Percentiles rank a stretch among this genome's conserved stretches.
phyloP scores from a whole-genome alignment of 2,888 invertebrate species.

The Drosophila mayaguana region DNA sequence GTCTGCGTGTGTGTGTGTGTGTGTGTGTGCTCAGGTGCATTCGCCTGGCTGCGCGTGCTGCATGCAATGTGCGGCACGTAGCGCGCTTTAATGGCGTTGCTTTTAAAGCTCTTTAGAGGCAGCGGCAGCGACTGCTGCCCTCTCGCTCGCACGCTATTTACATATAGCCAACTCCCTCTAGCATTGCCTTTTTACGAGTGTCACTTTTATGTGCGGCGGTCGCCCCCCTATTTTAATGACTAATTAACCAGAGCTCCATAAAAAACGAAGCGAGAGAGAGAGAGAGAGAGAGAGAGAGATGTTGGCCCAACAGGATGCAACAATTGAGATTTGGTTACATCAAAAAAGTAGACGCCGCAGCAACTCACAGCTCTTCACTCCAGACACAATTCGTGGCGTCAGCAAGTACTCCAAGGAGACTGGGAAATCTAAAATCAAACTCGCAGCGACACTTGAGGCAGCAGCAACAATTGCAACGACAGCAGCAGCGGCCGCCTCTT shows the following conservation, averaged over 20 bases:
- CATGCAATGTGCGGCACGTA: conserved; percentile 64
- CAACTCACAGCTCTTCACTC: conserved; percentile 5
- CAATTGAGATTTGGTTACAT: conserved; percentile 49
- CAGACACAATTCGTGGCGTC: conserved; percentile 55
- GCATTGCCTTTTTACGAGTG: conserved; percentile 62
- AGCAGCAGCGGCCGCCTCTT: conserved; percentile 8
- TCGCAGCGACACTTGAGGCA: conserved; percentile 52
- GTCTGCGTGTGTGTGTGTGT: not conserved
- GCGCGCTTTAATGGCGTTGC: conserved; percentile 73
- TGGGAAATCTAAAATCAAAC: conserved; percentile 16
- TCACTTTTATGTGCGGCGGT: conserved; percentile 63
- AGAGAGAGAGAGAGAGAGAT: conserved; percentile 13
- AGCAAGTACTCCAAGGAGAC: conserved; percentile 15
- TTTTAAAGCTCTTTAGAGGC: conserved; percentile 68
- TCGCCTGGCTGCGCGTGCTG: conserved; percentile 60
- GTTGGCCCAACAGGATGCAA: conserved; percentile 25
- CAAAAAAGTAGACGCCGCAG: conserved; percentile 42
- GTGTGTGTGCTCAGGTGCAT: conserved; percentile 70
- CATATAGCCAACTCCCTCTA: conserved; percentile 8
- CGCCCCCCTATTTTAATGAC: conserved; percentile 67
- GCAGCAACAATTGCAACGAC: conserved; percentile 6
- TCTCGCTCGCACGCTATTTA: conserved; percentile 6
- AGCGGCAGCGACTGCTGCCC: conserved; percentile 1
- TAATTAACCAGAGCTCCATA: conserved; percentile 72
- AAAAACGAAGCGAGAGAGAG: conserved; percentile 21